Evolutionary conservation across 2,113 vertebrate genomes (phyloP).

Genomic region (Xenopus borealis): DNA sequence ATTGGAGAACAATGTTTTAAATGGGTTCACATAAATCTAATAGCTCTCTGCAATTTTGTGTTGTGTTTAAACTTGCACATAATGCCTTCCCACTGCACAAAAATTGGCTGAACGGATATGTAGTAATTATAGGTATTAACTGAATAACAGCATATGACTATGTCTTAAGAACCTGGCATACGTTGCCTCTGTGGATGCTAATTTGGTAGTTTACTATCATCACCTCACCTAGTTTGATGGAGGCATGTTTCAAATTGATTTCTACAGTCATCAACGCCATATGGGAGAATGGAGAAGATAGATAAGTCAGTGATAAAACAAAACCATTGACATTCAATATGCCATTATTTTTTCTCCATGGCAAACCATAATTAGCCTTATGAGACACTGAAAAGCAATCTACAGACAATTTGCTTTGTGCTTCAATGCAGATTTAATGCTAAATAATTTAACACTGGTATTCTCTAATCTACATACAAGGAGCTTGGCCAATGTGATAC

Average conservation of each 20-base stretch:
- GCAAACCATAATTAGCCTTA: constrained; percentile 36
- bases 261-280: constrained; percentile 31
- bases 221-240: constrained; percentile 20
- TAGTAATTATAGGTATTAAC: background rate
- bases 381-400: constrained; percentile 26
- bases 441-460: constrained; percentile 19
- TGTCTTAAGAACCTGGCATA: background rate
- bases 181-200: background rate
- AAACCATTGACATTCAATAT: constrained; percentile 41
- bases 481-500: constrained; percentile 24
- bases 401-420: constrained; percentile 12
- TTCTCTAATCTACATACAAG: constrained; percentile 18
- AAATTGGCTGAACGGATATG: background rate
- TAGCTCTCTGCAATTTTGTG: background rate
- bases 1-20: background rate
- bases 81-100: background rate
- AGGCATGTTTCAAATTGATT: constrained; percentile 12
- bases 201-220: constrained; percentile 11
- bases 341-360: constrained; percentile 37
- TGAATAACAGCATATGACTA: background rate
- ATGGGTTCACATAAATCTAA: constrained; percentile 1
- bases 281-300: constrained; percentile 27
- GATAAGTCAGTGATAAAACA: constrained; percentile 39
- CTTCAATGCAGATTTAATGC: constrained; percentile 25
- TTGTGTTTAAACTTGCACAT: constrained; percentile 12